Conservation (phyloP, 37 sponge, comb jelly and placozoan species). For the Dysidea cf. avara region DNA sequence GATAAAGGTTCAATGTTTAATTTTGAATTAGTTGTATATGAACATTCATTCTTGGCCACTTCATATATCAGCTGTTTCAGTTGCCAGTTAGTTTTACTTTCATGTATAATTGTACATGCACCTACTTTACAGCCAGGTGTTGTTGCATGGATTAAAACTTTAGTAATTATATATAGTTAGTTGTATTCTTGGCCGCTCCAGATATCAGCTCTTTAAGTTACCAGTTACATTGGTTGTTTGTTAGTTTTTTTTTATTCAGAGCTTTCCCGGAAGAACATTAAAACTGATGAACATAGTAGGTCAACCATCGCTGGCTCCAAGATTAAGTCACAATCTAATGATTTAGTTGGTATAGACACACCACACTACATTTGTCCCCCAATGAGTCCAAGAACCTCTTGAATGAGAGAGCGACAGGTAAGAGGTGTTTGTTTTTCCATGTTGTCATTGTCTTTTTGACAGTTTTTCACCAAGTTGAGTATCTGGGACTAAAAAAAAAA, state of each 20-base stretch:
- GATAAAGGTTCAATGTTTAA: too few relatives aligned
- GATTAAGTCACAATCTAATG: slow-evolving; percentile 64
- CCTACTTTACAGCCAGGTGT: too few relatives aligned
- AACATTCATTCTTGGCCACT: too few relatives aligned
- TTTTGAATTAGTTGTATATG: too few relatives aligned
- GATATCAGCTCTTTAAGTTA: too few relatives aligned
- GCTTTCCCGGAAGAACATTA: slow-evolving; percentile 89
- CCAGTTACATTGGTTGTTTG: neutral
- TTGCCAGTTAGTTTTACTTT: too few relatives aligned
- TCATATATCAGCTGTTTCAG: too few relatives aligned
- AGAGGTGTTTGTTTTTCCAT: neutral
- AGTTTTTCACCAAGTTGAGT: slow-evolving; percentile 94
- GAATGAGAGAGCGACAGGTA: slow-evolving; percentile 96
- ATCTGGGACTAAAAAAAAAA: slow-evolving; percentile 97
- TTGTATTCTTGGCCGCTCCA: too few relatives aligned
- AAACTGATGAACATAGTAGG: slow-evolving; percentile 70
- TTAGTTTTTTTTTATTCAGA: slow-evolving; percentile 72
- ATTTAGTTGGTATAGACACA: slow-evolving; percentile 78
- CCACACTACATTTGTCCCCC: slow-evolving; percentile 94
- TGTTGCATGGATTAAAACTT: too few relatives aligned
- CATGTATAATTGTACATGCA: too few relatives aligned
- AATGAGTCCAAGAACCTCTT: slow-evolving; percentile 96
- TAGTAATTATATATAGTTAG: too few relatives aligned
- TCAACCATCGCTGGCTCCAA: slow-evolving; percentile 86
- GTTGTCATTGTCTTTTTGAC: slow-evolving; percentile 13